These are phyloP conservation scores for Oceanodroma leucorhoa DNA, from an alignment of 2,797 vertebrate species.

Conservation along the genomic window DNA sequence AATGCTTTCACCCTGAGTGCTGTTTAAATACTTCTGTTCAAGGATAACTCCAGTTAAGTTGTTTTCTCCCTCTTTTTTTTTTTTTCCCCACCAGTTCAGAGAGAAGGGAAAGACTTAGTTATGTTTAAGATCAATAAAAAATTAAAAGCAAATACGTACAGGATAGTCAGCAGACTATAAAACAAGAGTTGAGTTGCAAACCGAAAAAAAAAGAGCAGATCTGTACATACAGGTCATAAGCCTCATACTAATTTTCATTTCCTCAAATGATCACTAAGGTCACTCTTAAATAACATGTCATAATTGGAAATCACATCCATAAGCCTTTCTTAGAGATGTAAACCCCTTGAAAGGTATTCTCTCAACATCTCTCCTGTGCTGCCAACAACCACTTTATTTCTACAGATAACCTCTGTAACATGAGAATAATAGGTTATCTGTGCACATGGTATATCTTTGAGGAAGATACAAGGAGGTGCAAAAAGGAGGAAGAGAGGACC, in stretches of 20 bases:
- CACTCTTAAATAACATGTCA: not conserved
- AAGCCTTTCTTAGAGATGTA: not conserved
- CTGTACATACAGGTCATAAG: not conserved
- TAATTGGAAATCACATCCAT: not conserved
- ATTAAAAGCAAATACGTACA: not conserved
- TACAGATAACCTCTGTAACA: rapidly evolving
- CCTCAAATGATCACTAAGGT: not conserved
- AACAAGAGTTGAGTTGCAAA: not conserved
- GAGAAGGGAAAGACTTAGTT: not conserved
- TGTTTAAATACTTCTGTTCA: not conserved
- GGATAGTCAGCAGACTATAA: not conserved
- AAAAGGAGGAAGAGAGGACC: not conserved
- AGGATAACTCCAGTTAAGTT: not conserved
- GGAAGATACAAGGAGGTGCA: rapidly evolving
- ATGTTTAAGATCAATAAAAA: not conserved
- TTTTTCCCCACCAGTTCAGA: not conserved
- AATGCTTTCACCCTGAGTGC: not conserved
- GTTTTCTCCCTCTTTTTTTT: not conserved
- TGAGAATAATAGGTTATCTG: not conserved
- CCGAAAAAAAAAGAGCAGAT: not conserved
- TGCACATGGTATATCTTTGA: rapidly evolving
- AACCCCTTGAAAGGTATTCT: not conserved
- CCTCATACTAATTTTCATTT: not conserved
- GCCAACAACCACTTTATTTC: not conserved
- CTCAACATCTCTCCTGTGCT: not conserved